A percentile compares a stretch with the other conserved stretches of the same genome.
These are phyloP conservation scores for Hirundichthys speculiger DNA, from an alignment of 2,113 vertebrate species.

Conservation along the genomic window DNA sequence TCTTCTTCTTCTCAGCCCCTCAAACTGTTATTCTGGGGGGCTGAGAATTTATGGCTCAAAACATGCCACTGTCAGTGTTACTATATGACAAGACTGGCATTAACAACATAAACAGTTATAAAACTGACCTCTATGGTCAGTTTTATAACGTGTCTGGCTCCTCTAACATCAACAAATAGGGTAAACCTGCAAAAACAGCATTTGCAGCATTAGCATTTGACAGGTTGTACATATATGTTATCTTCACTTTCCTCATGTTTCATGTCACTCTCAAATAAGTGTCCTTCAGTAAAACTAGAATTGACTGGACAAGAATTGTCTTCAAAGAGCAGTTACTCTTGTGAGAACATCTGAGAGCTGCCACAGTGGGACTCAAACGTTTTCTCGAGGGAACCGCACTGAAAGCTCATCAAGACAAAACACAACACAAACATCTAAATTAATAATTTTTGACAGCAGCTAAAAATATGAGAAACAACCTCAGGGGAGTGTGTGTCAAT, in stretches of 20 bases:
- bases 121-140: too few relatives aligned
- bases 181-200: too few relatives aligned
- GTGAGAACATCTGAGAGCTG: slow-evolving; percentile 43
- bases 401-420: slow-evolving; percentile 63
- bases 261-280: not conserved
- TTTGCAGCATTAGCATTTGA: too few relatives aligned
- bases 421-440: slow-evolving; percentile 49
- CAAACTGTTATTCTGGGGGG: too few relatives aligned
- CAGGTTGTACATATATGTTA: slow-evolving; percentile 13
- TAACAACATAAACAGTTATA: too few relatives aligned
- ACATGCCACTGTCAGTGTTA: too few relatives aligned
- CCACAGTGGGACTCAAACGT: slow-evolving; percentile 59
- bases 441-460: slow-evolving; percentile 66
- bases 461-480: slow-evolving; percentile 65
- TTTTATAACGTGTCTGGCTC: too few relatives aligned
- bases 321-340: slow-evolving; percentile 55
- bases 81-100: too few relatives aligned
- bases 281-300: slow-evolving; percentile 44
- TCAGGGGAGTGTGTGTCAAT: slow-evolving; percentile 62
- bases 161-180: too few relatives aligned
- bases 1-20: too few relatives aligned
- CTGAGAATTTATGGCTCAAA: too few relatives aligned
- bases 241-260: not conserved
- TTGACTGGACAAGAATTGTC: slow-evolving; percentile 31
- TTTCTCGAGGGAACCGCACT: slow-evolving; percentile 64